These are phyloP conservation scores for Mimachlamys varia DNA, from an alignment of 2,888 invertebrate genomes.

Conservation along the genomic window DNA sequence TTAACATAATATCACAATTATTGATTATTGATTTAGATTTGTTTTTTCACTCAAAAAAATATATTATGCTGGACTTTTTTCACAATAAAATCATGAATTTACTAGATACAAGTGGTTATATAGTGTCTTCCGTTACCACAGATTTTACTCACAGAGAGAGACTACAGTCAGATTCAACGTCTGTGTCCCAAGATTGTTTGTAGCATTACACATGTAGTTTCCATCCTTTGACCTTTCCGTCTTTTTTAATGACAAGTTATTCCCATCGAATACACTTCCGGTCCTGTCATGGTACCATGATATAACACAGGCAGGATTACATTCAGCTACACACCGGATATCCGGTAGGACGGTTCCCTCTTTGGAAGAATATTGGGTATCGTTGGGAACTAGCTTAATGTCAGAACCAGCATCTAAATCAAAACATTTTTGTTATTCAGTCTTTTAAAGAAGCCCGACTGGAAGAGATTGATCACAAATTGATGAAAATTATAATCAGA, in stretches of 20 bases:
- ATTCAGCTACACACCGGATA: background rate
- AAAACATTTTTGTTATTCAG: background rate
- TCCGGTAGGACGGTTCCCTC: background rate
- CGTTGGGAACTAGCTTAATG: background rate
- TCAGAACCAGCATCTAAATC: background rate
- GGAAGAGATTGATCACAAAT: no score
- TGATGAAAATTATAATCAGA: no score
- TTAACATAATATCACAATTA: no score
- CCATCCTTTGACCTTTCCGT: constrained; percentile 1
- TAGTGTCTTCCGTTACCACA: no score
- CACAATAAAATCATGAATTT: no score
- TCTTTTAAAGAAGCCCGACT: no score
- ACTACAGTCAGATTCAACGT: background rate
- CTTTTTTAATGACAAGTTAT: background rate
- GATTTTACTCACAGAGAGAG: background rate
- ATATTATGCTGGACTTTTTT: no score
- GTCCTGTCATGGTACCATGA: constrained; percentile 20
- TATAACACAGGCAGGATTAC: background rate
- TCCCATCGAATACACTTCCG: background rate
- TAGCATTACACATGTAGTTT: background rate
- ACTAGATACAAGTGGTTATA: no score
- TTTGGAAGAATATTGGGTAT: background rate
- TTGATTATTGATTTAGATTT: no score
- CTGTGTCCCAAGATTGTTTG: background rate
- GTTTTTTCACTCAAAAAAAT: no score